Evolutionary conservation across 2,888 invertebrate genomes (phyloP).

Genomic region (Labia minor): DNA sequence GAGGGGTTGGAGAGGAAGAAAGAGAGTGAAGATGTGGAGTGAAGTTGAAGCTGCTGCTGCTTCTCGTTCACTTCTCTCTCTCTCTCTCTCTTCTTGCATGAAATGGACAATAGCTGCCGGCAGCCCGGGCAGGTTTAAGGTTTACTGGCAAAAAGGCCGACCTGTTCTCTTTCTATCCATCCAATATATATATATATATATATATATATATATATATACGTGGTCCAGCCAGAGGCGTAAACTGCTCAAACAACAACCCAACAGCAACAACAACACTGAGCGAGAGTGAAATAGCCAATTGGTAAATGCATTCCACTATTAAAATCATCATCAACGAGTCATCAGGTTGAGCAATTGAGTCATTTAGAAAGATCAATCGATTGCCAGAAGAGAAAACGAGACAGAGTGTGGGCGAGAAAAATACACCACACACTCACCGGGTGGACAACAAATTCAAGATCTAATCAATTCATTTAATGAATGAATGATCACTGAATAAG

Average conservation of each 20-base stretch:
- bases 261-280: not conserved
- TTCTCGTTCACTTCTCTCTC: not conserved
- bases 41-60: not conserved
- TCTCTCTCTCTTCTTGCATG: not conserved
- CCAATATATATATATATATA: not conserved
- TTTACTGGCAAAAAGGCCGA: conserved; percentile 13
- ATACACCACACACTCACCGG: no score
- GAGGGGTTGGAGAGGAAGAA: not conserved
- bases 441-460: no score
- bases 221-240: conserved; percentile 5
- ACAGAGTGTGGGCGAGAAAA: no score
- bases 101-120: conserved; percentile 1
- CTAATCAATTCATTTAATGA: no score
- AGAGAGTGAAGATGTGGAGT: not conserved
- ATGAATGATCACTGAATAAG: no score
- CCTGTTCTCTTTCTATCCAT: not conserved
- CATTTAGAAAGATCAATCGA: no score
- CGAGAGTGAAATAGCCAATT: not conserved
- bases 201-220: conserved; percentile 1
- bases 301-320: no score
- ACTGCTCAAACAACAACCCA: not conserved
- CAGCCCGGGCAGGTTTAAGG: not conserved
- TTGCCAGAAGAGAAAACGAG: no score
- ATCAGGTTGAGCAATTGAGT: no score
- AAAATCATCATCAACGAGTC: no score